Percentiles rank a stretch among this genome's conserved stretches.
phyloP scores from a whole-genome alignment of 1,140 invertebrate genomes.

The Lepidurus packardi region DNA sequence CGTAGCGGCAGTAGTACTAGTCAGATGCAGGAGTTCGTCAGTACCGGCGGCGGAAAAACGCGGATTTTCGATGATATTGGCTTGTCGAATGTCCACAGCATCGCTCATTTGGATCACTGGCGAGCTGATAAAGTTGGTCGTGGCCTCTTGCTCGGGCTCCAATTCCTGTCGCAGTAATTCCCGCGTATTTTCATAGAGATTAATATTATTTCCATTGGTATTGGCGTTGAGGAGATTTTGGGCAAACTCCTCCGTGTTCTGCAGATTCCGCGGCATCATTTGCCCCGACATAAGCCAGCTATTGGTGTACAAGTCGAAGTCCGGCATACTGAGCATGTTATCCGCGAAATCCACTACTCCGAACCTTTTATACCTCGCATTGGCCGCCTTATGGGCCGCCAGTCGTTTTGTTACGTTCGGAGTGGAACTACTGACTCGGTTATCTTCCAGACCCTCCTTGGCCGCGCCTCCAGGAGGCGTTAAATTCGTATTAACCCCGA shows the following conservation, averaged over 20 bases:
- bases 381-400: neutral
- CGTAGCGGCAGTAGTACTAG: neutral
- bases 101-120: constrained; percentile 32
- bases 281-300: neutral
- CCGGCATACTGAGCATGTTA: neutral
- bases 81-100: constrained; percentile 62
- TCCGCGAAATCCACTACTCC: neutral
- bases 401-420: neutral
- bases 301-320: neutral
- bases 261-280: neutral
- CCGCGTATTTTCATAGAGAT: neutral
- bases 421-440: neutral
- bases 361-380: neutral
- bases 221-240: neutral
- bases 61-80: constrained; percentile 78
- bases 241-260: neutral
- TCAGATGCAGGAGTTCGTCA: neutral
- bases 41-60: constrained; percentile 59
- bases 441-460: neutral
- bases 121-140: neutral
- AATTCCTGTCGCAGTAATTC: neutral
- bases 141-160: neutral
- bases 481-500: neutral
- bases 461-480: neutral
- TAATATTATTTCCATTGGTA: neutral